A percentile compares a stretch with the other conserved stretches of the same genome.
Conservation (phyloP, 1,140 invertebrate genomes). For the Trinorchestia longiramus region DNA sequence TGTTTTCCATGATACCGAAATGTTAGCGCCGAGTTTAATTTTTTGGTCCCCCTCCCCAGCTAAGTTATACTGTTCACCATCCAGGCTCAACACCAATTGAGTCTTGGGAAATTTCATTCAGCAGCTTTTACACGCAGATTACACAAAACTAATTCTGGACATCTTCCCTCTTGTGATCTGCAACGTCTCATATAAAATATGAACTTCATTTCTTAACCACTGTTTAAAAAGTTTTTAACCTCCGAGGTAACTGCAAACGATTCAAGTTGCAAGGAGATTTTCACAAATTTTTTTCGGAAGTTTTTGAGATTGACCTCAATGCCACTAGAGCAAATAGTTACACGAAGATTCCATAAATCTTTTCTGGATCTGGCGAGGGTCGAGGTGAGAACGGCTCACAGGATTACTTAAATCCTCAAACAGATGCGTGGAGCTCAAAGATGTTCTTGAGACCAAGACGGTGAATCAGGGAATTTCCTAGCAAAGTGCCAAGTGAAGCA, state of each 20-base stretch:
- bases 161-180: too few relatives aligned
- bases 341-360: neutral
- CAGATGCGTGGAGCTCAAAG: neutral
- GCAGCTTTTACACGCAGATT: too few relatives aligned
- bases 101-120: too few relatives aligned
- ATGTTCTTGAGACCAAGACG: neutral
- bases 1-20: too few relatives aligned
- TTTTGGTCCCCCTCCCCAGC: too few relatives aligned
- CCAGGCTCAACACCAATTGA: too few relatives aligned
- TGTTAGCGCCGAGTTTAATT: too few relatives aligned
- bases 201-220: too few relatives aligned
- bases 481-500: neutral
- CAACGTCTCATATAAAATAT: too few relatives aligned
- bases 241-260: neutral
- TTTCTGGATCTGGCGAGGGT: neutral
- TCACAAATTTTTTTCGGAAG: neutral
- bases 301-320: neutral
- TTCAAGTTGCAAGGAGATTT: neutral
- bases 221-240: neutral
- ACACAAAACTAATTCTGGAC: too few relatives aligned
- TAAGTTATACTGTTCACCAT: too few relatives aligned
- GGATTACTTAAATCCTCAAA: too few relatives aligned
- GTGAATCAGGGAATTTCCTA: neutral
- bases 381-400: neutral
- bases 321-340: neutral